Base-by-base conservation (phyloP, 2,797 vertebrate species). In the Halcyon smyrnensis region DNA sequence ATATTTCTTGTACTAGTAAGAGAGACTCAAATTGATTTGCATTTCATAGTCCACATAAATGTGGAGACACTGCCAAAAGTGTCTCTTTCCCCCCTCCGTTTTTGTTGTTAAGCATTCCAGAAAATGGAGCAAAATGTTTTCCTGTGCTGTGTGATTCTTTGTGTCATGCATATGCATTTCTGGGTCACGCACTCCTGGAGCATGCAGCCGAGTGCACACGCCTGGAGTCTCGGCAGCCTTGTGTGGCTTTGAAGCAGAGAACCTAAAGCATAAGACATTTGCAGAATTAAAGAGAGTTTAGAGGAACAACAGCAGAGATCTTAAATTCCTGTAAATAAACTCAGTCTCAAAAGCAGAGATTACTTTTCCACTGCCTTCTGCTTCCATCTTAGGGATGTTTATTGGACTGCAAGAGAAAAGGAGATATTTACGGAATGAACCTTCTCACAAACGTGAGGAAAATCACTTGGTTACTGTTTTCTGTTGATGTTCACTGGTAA, bases 271-370 rank as follows among this genome's bases (percentile, higher is more conserved):
- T 24, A 69, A 43, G 59, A 21, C 63, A 28, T 75, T 56, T 90
- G 83, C 56, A 73, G 80, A 89, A 84, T 86, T 90, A 57, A 43
- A 43, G 63, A 76, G 46, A 94, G 89, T 95, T 77, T 62, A 89
- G 56, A 87, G 53, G 24, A 93, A 48, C 23, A 67, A 30, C 39
- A 56, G 30, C 16, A 62, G 37, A 71, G 16, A 65, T 51, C 46
- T 85, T 45, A 53, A 77, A 70, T 79, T 90, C 51, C 60, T 82
- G 11, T 63, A 68, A 78, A 32, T 80, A 86, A 89, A 43, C 68
- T 54, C 45, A 48, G 17, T 71, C 32, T 83, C 45, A 74, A 71
- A 82, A 62, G 16, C 28, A 75, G 59, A 63, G 24, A 13, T 68
- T 64, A 87, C 15, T 50, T 86, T 92, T 89, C 64, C 65, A 20